Percentiles rank a stretch among this genome's conserved stretches.
Conservation (phyloP, 2,888 invertebrate genomes). For the Sclerodermus sp. region DNA sequence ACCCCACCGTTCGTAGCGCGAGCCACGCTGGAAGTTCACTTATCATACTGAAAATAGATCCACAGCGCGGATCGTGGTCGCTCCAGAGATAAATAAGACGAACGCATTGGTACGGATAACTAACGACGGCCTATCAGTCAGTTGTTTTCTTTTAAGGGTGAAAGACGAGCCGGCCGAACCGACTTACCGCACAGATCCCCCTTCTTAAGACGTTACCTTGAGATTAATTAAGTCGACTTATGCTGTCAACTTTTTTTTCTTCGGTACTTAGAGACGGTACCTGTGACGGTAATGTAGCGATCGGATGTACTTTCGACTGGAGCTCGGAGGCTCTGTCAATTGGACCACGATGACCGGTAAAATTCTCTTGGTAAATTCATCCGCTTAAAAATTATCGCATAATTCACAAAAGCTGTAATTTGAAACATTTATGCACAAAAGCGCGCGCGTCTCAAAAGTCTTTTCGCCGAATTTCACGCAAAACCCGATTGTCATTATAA, state of each 20-base stretch:
- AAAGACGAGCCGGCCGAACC: slow-evolving; percentile 4
- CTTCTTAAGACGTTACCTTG: slow-evolving; percentile 7
- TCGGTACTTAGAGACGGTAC: neutral
- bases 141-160: slow-evolving; percentile 17
- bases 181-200: slow-evolving; percentile 2
- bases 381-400: too few species aligned
- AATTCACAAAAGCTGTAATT: too few species aligned
- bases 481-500: too few species aligned
- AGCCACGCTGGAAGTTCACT: slow-evolving; percentile 5
- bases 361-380: too few species aligned
- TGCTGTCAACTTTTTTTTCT: slow-evolving; percentile 13
- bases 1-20: too few species aligned
- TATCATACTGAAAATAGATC: slow-evolving; percentile 24
- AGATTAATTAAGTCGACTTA: slow-evolving; percentile 25
- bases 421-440: too few species aligned
- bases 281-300: too few species aligned
- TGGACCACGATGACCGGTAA: too few species aligned
- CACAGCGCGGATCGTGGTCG: slow-evolving; percentile 10
- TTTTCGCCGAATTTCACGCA: too few species aligned
- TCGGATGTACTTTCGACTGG: too few species aligned
- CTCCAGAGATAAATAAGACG: slow-evolving; percentile 15
- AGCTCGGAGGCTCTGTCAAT: too few species aligned
- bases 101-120: slow-evolving; percentile 19
- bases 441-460: too few species aligned
- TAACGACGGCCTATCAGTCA: slow-evolving; percentile 23